Evolutionary conservation across 2,888 invertebrate species (phyloP).

Genomic region (Graphium colonna): DNA sequence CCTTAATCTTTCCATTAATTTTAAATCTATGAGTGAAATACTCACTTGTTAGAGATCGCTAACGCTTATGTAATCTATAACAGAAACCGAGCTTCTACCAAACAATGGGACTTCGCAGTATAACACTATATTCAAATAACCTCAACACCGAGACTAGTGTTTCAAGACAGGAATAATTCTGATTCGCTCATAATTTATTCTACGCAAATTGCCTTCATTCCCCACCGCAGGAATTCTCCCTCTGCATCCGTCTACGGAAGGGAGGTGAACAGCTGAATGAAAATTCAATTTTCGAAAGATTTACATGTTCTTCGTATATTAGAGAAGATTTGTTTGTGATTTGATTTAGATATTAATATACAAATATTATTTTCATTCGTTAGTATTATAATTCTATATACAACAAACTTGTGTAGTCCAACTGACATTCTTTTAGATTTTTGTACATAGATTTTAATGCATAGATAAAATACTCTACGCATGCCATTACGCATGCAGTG

Average conservation of each 20-base stretch:
- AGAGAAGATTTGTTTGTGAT: background rate
- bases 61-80: no score
- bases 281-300: slow-evolving; percentile 3
- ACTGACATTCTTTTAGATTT: no score
- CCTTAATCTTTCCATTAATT: no score
- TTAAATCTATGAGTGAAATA: no score
- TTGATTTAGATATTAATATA: background rate
- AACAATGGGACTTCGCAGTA: background rate
- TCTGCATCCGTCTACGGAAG: slow-evolving; percentile 22
- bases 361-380: background rate
- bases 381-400: no score
- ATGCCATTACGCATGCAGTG: no score
- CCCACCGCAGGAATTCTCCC: slow-evolving; percentile 27
- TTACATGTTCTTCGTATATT: background rate
- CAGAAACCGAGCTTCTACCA: no score
- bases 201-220: slow-evolving; percentile 38
- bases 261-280: slow-evolving; percentile 6
- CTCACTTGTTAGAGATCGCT: no score
- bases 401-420: no score
- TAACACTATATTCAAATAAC: slow-evolving; percentile 7
- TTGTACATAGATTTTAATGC: no score
- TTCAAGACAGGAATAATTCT: slow-evolving; percentile 37
- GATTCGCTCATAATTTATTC: slow-evolving; percentile 41
- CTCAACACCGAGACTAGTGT: slow-evolving; percentile 16
- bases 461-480: no score